phyloP scores from a whole-genome alignment of 2,888 invertebrate species.

The Sminthurides aquaticus region DNA sequence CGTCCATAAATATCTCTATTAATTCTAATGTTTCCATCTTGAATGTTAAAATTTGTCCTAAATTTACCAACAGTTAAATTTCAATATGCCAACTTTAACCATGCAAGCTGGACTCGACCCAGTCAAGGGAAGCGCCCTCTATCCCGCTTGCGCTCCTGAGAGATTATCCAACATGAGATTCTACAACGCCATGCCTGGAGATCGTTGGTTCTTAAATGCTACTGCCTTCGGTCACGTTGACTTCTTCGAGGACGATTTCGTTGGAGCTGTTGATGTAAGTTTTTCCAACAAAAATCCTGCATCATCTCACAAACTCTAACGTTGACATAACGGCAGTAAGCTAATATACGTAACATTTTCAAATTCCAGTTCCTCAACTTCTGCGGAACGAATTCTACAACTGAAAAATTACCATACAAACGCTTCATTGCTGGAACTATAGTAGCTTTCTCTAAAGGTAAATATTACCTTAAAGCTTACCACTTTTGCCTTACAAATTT shows the following conservation, averaged over 20 bases:
- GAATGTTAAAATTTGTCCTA: neutral
- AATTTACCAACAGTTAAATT: slow-evolving; percentile 38
- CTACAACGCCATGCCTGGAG: slow-evolving; percentile 39
- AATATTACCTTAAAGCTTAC: neutral
- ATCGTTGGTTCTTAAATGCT: slow-evolving; percentile 41
- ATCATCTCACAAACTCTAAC: neutral
- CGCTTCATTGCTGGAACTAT: slow-evolving; percentile 24
- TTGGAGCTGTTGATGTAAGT: slow-evolving; percentile 23
- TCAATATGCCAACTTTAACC: slow-evolving; percentile 34
- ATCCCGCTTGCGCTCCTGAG: slow-evolving; percentile 38
- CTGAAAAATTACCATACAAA: slow-evolving; percentile 22
- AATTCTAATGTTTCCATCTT: neutral
- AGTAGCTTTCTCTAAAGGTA: slow-evolving; percentile 31
- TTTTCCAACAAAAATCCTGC: neutral
- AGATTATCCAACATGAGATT: slow-evolving; percentile 37
- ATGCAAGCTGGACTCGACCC: slow-evolving; percentile 39
- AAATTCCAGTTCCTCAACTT: slow-evolving; percentile 26
- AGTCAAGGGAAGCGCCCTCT: slow-evolving; percentile 25
- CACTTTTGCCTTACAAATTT: neutral
- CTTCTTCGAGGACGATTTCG: slow-evolving; percentile 34
- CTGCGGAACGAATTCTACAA: slow-evolving; percentile 17
- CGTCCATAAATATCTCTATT: no score
- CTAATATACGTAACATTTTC: no score
- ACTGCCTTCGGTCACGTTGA: slow-evolving; percentile 41
- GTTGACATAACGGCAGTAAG: no score